Base-by-base conservation (phyloP, 2,113 vertebrate species). In the Brachypodius melanocephalos region DNA sequence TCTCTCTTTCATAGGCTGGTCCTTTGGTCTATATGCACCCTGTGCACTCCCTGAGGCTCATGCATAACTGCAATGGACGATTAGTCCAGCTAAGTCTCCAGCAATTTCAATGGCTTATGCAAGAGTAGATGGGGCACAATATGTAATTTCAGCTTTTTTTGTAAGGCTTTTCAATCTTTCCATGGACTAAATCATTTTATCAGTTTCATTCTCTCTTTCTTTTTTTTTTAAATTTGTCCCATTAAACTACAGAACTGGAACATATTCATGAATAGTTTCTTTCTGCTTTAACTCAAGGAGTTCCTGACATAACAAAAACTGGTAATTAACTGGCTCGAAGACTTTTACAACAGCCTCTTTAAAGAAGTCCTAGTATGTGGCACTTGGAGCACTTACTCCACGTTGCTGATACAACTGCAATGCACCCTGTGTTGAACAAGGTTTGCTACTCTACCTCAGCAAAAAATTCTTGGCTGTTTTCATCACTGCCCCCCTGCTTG, bases 221-320 rank as follows among this genome's bases (percentile, higher is more conserved):
- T 43, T 93, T 81, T 95, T 89, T 84, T 94, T 94, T 94, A 42
- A 68, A 94, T 92, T 97, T 97, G 92, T 97, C 95, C 96, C 97
- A 97, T 98, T 98, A 98, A 98, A 98, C 97, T 97, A 97, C 95
- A 98, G 97, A 98, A 97, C 96, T 98, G 98, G 97, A 98, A 98
- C 97, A 95, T 96, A 97, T 92, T 97, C 96, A 96, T 98, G 97
- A 98, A 98, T 98, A 98, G 97, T 90, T 97, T 97, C 97, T 98
- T 98, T 98, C 97, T 98, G 96, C 97, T 97, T 97, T 97, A 97
- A 97, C 97, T 97, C 85, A 89, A 97, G 96, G 97, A 98, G 97
- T 94, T 98, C 97, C 98, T 98, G 97, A 98, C 97, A 98, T 98
- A 98, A 98, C 97, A 98, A 98, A 98, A 98, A 96, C 97, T 97